Percentiles rank a stretch among this genome's conserved stretches.
Conservation (phyloP, 2,888 invertebrate genomes). For the Nomada ruficornis region DNA sequence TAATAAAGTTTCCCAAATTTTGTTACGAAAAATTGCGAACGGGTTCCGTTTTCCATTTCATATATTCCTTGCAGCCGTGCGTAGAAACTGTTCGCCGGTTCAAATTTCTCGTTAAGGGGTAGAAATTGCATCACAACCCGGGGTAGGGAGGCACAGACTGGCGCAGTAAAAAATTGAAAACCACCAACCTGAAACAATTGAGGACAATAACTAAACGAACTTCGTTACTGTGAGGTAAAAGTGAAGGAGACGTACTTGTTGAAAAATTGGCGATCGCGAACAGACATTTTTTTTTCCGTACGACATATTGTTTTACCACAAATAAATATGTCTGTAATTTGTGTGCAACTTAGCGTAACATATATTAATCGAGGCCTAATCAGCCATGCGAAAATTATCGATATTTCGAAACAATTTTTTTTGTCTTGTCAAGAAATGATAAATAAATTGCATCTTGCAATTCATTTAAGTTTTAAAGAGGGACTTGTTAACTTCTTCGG, state of each 20-base stretch:
- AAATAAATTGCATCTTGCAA: not conserved
- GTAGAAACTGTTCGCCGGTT: not conserved
- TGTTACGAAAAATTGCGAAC: not conserved
- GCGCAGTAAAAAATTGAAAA: slow-evolving; percentile 29
- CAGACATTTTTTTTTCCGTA: not conserved
- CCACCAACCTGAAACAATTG: slow-evolving; percentile 2
- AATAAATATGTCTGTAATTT: too few relatives aligned
- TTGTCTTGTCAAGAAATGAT: not conserved
- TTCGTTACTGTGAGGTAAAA: slow-evolving; percentile 23
- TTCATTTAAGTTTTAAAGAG: slow-evolving; percentile 31
- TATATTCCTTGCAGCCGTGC: not conserved
- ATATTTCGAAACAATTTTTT: not conserved
- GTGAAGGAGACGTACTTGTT: not conserved
- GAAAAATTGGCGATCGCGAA: not conserved
- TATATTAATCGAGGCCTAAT: not conserved
- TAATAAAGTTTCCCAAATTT: not conserved
- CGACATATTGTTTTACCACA: too few relatives aligned
- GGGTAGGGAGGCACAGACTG: not conserved
- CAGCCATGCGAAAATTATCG: not conserved
- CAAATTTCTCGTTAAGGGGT: slow-evolving; percentile 2
- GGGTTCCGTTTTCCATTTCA: not conserved
- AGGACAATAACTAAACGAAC: slow-evolving; percentile 35
- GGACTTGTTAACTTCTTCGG: slow-evolving; percentile 24
- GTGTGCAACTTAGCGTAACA: not conserved
- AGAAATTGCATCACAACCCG: not conserved